Percentiles rank a stretch among this genome's conserved stretches.
Evolutionary conservation across 2,797 vertebrate species (phyloP).

Genomic region (Streptopelia turtur): DNA sequence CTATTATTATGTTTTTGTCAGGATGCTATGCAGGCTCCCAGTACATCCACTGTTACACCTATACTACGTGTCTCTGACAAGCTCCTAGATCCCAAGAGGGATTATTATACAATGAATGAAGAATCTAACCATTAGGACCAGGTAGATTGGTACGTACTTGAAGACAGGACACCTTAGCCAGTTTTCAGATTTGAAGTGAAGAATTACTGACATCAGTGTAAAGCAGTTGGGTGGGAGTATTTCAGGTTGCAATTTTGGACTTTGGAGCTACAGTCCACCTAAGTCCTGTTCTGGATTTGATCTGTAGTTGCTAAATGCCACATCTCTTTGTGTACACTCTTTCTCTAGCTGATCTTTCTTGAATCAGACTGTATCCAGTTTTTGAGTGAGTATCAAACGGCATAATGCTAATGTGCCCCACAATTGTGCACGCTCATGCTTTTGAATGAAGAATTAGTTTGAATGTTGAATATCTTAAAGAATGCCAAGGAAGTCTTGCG

Average conservation of each 20-base stretch:
- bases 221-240: background rate
- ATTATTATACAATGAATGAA: background rate
- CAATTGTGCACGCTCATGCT: background rate
- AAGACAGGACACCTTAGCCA: background rate
- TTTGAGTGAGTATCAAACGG: background rate
- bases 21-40: background rate
- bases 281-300: background rate
- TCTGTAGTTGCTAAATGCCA: background rate
- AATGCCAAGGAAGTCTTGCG: background rate
- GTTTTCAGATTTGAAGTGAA: background rate
- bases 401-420: background rate
- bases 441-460: slow-evolving; percentile 2
- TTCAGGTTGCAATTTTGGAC: background rate
- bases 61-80: background rate
- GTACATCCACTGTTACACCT: background rate
- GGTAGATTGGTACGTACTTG: background rate
- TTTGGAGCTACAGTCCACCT: background rate
- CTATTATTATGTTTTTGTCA: background rate
- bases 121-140: background rate
- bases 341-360: background rate
- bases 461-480: slow-evolving; percentile 2
- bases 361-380: background rate
- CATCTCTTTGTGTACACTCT: background rate
- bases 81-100: background rate
- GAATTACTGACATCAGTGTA: background rate